These are phyloP conservation scores for Hydrozoanthus gracilis DNA, from an alignment of 92 coral and sea anemone genomes.

Conservation along the genomic window DNA sequence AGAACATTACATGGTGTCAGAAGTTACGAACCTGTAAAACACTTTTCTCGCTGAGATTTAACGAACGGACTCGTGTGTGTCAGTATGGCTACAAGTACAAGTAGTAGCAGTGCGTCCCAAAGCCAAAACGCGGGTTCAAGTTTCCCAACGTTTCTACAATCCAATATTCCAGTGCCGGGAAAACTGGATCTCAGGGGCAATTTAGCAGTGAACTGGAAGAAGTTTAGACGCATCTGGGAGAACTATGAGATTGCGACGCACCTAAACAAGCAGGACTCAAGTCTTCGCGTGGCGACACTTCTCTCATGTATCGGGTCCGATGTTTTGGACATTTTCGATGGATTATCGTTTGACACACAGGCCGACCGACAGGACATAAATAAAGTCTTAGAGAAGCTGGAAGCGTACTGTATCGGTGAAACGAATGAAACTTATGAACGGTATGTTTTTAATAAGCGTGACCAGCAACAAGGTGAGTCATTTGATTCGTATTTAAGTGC, in stretches of 20 bases:
- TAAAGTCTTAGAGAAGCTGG: conserved; percentile 64
- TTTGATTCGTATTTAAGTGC: conserved; percentile 73
- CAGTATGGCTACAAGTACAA: not conserved
- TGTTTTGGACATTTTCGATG: conserved; percentile 68
- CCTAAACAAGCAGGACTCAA: conserved; percentile 10
- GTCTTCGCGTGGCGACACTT: conserved; percentile 64
- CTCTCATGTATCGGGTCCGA: conserved; percentile 71
- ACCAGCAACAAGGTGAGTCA: conserved; percentile 68
- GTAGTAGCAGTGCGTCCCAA: conserved; percentile 4
- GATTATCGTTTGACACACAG: conserved; percentile 62
- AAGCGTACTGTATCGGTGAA: conserved; percentile 68
- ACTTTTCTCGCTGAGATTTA: conserved; percentile 4
- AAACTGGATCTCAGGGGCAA: conserved; percentile 24
- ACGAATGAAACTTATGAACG: conserved; percentile 75
- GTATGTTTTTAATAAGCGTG: conserved; percentile 67
- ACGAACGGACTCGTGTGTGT: not conserved
- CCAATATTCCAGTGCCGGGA: conserved; percentile 36
- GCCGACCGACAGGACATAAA: conserved; percentile 62
- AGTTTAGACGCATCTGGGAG: conserved; percentile 49
- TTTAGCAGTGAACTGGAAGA: conserved; percentile 43
- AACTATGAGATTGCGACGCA: conserved; percentile 52
- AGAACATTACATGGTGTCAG: conserved; percentile 2
- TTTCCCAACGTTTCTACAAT: conserved; percentile 10
- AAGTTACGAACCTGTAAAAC: not conserved
- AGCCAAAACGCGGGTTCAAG: conserved; percentile 3